Percentiles rank a stretch among this genome's conserved stretches.
phyloP scores from a whole-genome alignment of 2,888 invertebrate genomes.

The Notocelia uddmanniana region DNA sequence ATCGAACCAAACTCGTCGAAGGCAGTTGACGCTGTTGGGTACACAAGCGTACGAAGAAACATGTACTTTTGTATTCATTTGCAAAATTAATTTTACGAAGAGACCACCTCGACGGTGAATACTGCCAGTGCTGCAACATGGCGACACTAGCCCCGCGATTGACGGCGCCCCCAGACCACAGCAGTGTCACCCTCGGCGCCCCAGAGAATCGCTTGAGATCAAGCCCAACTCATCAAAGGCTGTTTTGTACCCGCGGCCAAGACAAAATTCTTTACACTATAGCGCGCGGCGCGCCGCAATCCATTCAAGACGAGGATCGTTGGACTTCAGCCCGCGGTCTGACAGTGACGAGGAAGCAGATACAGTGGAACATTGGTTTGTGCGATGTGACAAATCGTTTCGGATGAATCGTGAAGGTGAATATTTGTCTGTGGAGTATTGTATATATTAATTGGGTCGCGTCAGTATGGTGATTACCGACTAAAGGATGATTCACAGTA shows the following conservation, averaged over 20 bases:
- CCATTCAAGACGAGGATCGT: conserved; percentile 84
- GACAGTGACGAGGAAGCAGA: conserved; percentile 85
- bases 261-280: too few species aligned
- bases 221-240: conserved; percentile 87
- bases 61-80: conserved; percentile 82
- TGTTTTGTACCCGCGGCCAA: conserved; percentile 87
- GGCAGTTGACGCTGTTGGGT: too few species aligned
- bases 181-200: conserved; percentile 74
- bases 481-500: too few species aligned
- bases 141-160: conserved; percentile 73
- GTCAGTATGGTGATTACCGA: conserved; percentile 82
- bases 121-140: conserved; percentile 76
- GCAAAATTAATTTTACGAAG: conserved; percentile 82
- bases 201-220: conserved; percentile 87
- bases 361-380: conserved; percentile 88
- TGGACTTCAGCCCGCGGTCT: conserved; percentile 84
- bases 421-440: conserved; percentile 90
- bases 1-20: too few species aligned
- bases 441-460: conserved; percentile 96
- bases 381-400: conserved; percentile 90
- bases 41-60: conserved; percentile 75
- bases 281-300: too few species aligned
- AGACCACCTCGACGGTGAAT: conserved; percentile 78
- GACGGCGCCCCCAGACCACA: conserved; percentile 77
- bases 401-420: conserved; percentile 89